phyloP scores from a whole-genome alignment of 2,797 vertebrate species.

The Masticophis lateralis region DNA sequence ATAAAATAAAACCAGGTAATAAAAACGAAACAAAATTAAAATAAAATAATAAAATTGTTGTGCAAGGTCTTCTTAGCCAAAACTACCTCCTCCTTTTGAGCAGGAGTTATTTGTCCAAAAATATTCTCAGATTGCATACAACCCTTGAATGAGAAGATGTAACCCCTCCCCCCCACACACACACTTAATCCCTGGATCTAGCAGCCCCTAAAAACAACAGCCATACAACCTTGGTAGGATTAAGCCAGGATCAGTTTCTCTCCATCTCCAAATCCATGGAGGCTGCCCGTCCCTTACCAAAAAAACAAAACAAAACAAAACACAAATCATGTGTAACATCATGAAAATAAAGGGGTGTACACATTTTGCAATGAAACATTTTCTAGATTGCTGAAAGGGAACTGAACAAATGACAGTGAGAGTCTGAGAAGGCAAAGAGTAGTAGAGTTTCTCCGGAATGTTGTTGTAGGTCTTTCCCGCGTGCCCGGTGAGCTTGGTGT shows the following conservation, averaged over 20 bases:
- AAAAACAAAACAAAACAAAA: neutral
- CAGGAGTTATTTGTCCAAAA: neutral
- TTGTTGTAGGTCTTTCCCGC: rapidly evolving
- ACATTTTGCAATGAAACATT: neutral
- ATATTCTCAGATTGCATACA: neutral
- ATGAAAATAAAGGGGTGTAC: neutral
- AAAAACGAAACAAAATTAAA: too few species aligned
- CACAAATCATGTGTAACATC: neutral
- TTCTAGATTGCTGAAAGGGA: neutral
- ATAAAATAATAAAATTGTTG: neutral
- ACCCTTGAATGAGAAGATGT: neutral
- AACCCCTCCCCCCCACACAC: neutral
- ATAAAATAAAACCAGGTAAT: too few species aligned
- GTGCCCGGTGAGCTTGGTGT: neutral
- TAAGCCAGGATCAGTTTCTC: neutral
- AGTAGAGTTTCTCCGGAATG: neutral
- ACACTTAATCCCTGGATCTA: neutral
- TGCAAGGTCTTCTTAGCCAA: neutral
- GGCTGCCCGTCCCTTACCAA: neutral
- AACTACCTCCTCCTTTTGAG: neutral
- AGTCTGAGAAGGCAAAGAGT: neutral
- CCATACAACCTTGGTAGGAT: neutral
- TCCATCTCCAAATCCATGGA: neutral
- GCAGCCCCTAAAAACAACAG: neutral
- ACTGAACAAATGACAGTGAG: neutral